phyloP scores from a whole-genome alignment of 2,797 vertebrate genomes.

The Hippoglossus hippoglossus region DNA sequence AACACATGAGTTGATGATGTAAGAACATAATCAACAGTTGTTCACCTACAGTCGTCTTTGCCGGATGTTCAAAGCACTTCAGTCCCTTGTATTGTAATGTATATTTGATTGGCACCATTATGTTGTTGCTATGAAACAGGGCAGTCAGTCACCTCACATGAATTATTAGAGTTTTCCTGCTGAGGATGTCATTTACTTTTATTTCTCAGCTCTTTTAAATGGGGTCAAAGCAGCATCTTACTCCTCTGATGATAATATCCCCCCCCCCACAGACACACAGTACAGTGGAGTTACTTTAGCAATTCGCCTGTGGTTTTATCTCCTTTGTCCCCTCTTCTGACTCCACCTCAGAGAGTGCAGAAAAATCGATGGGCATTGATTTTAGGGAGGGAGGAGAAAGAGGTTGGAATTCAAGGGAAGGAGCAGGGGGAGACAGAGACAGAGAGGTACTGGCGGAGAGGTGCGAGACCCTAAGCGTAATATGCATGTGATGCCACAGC shows the following conservation, averaged over 20 bases:
- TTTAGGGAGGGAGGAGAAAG: constrained; percentile 72
- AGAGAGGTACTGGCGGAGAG: constrained; percentile 55
- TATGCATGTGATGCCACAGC: constrained; percentile 73
- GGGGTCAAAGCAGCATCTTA: too few species aligned
- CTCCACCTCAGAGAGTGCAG: constrained; percentile 76
- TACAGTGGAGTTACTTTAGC: constrained; percentile 75
- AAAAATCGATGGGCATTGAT: constrained; percentile 85
- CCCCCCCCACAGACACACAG: constrained; percentile 12
- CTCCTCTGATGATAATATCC: constrained; percentile 45
- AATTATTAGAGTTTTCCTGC: too few species aligned
- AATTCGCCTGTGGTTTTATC: constrained; percentile 82
- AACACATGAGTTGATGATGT: too few species aligned
- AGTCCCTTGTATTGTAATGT: too few species aligned
- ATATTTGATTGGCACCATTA: too few species aligned
- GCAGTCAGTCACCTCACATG: too few species aligned
- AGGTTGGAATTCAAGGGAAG: constrained; percentile 80
- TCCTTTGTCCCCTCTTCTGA: constrained; percentile 81
- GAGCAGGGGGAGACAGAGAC: constrained; percentile 68
- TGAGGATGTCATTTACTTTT: too few species aligned
- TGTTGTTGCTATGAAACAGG: too few species aligned
- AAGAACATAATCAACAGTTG: too few species aligned
- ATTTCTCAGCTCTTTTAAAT: too few species aligned
- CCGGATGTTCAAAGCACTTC: too few species aligned
- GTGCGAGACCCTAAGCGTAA: constrained; percentile 66
- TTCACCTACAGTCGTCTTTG: too few species aligned